phyloP scores from a whole-genome alignment of 2,888 invertebrate species.

The Clepsis dumicolana region DNA sequence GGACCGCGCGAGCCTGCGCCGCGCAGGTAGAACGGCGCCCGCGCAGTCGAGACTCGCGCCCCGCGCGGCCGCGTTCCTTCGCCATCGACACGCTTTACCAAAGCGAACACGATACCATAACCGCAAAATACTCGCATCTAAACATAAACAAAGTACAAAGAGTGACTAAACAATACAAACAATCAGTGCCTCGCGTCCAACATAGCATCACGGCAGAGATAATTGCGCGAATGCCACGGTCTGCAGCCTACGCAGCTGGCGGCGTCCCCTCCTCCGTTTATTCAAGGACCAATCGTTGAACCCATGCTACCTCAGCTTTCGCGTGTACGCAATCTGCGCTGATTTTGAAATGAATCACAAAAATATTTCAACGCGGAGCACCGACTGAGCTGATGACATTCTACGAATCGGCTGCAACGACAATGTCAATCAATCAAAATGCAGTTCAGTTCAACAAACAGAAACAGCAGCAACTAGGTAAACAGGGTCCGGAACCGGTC shows the following conservation, averaged over 20 bases:
- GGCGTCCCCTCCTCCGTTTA: constrained; percentile 79
- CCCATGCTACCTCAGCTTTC: constrained; percentile 72
- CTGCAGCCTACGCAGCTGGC: constrained; percentile 82
- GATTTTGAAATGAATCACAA: constrained; percentile 69
- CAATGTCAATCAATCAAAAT: constrained; percentile 85
- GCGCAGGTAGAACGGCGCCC: constrained; percentile 65
- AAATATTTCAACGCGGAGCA: constrained; percentile 58
- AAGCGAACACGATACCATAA: constrained; percentile 61
- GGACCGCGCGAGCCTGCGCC: constrained; percentile 68
- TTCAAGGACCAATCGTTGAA: constrained; percentile 84
- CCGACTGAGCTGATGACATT: constrained; percentile 68
- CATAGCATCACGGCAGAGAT: constrained; percentile 55
- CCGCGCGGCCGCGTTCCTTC: constrained; percentile 74
- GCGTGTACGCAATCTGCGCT: constrained; percentile 61
- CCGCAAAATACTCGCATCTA: constrained; percentile 50
- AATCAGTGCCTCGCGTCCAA: constrained; percentile 41
- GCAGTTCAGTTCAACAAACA: constrained; percentile 80
- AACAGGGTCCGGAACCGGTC: constrained; percentile 84
- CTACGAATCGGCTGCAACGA: constrained; percentile 64
- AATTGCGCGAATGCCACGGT: constrained; percentile 84
- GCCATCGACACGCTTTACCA: constrained; percentile 59
- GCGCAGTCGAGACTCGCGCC: constrained; percentile 61
- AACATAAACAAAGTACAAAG: constrained; percentile 44
- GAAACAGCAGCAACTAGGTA: constrained; percentile 83
- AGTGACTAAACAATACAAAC: constrained; percentile 23